Conservation (phyloP, 2,797 vertebrate genomes). For the Remorina albescens region DNA sequence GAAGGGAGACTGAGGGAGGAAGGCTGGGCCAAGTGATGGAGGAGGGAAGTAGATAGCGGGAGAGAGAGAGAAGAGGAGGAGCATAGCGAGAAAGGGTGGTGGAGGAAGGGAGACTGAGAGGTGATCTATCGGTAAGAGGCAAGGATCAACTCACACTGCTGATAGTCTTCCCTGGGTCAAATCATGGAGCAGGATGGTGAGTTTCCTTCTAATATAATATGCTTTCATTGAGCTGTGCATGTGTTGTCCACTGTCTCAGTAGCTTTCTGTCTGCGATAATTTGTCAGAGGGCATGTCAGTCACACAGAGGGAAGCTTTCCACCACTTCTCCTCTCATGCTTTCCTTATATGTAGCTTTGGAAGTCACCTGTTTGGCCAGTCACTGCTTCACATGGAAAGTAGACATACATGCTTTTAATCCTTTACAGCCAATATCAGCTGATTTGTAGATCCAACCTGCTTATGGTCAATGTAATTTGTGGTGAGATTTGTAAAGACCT, state of each 20-base stretch:
- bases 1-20: constrained; percentile 28
- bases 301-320: constrained; percentile 18
- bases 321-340: constrained; percentile 15
- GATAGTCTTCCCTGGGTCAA: constrained; percentile 73
- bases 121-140: constrained; percentile 71
- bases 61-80: constrained; percentile 21
- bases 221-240: constrained; percentile 14
- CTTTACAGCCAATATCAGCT: background rate
- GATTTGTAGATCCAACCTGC: constrained; percentile 2
- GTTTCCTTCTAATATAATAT: constrained; percentile 66
- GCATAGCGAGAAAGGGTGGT: constrained; percentile 38
- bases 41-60: constrained; percentile 39
- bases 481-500: background rate
- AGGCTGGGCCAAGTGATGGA: constrained; percentile 26
- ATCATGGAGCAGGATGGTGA: constrained; percentile 93
- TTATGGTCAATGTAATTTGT: constrained; percentile 6
- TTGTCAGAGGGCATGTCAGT: background rate
- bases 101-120: constrained; percentile 66
- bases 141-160: constrained; percentile 81
- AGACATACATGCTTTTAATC: constrained; percentile 6
- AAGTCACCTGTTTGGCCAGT: constrained; percentile 49
- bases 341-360: constrained; percentile 17
- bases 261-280: constrained; percentile 23
- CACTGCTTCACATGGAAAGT: background rate
- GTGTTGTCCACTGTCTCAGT: constrained; percentile 18